A percentile compares a stretch with the other conserved stretches of the same genome.
These are phyloP conservation scores for Ciona savignyi DNA, from an alignment of 23 tunicate genomes.

Conservation along the genomic window DNA sequence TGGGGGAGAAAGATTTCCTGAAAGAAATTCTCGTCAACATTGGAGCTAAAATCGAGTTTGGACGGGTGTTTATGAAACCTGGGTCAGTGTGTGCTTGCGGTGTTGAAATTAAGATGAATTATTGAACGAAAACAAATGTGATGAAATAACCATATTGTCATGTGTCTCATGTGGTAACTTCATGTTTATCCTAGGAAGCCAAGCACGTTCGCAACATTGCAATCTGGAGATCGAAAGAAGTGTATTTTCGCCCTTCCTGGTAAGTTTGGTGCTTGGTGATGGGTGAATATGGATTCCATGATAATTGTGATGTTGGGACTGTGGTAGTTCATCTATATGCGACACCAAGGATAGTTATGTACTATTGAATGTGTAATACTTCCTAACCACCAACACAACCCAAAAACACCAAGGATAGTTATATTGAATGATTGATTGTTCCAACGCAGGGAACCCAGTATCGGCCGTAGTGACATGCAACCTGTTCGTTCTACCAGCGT, in stretches of 20 bases:
- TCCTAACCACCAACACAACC: too few relatives aligned
- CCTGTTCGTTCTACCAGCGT: slow-evolving; percentile 75
- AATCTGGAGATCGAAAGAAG: slow-evolving; percentile 21
- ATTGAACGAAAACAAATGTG: neutral
- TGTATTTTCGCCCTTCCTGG: slow-evolving; percentile 87
- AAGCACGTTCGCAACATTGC: slow-evolving; percentile 90
- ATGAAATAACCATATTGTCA: neutral
- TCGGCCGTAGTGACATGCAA: slow-evolving; percentile 89
- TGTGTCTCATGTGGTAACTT: neutral
- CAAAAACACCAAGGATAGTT: too few relatives aligned
- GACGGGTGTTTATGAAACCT: slow-evolving; percentile 94
- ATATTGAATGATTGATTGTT: too few relatives aligned
- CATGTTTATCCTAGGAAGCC: slow-evolving; percentile 64
- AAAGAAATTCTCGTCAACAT: slow-evolving; percentile 36
- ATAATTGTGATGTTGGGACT: too few relatives aligned
- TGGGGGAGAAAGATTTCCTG: slow-evolving; percentile 96
- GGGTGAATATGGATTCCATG: too few relatives aligned
- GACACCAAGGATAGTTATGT: too few relatives aligned
- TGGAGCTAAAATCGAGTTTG: slow-evolving; percentile 90
- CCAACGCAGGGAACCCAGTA: slow-evolving; percentile 95
- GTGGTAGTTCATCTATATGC: too few relatives aligned
- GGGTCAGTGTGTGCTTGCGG: too few relatives aligned
- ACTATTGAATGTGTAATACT: too few relatives aligned
- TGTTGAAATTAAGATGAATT: neutral
- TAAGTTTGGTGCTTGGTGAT: neutral